Evolutionary conservation across 2,888 invertebrate species (phyloP).

Genomic region (Cantharis nigra): DNA sequence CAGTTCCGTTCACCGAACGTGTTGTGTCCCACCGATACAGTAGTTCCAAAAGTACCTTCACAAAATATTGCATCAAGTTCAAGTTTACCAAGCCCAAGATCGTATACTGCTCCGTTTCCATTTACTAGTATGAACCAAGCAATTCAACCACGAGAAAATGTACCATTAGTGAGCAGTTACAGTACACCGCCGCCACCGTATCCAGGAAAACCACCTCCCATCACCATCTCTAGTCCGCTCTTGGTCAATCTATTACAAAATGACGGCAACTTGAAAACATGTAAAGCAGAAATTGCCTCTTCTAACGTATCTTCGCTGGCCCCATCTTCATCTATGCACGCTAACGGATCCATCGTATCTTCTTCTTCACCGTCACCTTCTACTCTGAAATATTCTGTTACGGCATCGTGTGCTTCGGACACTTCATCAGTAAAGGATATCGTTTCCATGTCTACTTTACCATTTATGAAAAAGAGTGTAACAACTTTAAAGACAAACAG

Average conservation of each 20-base stretch:
- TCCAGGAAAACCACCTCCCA: conserved; percentile 56
- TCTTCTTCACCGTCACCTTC: conserved; percentile 6
- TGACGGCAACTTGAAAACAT: conserved; percentile 59
- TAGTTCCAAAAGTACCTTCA: conserved; percentile 53
- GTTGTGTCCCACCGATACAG: conserved; percentile 77
- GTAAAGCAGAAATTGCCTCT: conserved; percentile 14
- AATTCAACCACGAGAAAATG: conserved; percentile 70
- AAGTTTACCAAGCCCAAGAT: conserved; percentile 50
- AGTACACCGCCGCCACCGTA: conserved; percentile 55
- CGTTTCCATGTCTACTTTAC: conserved; percentile 10
- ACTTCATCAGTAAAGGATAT: conserved; percentile 11
- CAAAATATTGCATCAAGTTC: conserved; percentile 38
- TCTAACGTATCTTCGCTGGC: neutral
- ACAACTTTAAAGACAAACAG: conserved; percentile 18
- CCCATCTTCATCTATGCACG: neutral
- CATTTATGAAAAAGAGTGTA: conserved; percentile 26
- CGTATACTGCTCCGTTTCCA: conserved; percentile 72
- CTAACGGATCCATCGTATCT: conserved; percentile 7
- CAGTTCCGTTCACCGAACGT: conserved; percentile 78
- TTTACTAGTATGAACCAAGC: conserved; percentile 92
- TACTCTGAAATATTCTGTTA: conserved; percentile 13
- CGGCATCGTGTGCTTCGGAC: conserved; percentile 17
- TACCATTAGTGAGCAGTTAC: conserved; percentile 32
- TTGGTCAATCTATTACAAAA: conserved; percentile 91
- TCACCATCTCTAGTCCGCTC: conserved; percentile 85